Evolutionary conservation across 2,888 invertebrate genomes (phyloP), one percentile per base, ranked within the genome.

Genomic region (Drosophila niveifrons): DNA sequence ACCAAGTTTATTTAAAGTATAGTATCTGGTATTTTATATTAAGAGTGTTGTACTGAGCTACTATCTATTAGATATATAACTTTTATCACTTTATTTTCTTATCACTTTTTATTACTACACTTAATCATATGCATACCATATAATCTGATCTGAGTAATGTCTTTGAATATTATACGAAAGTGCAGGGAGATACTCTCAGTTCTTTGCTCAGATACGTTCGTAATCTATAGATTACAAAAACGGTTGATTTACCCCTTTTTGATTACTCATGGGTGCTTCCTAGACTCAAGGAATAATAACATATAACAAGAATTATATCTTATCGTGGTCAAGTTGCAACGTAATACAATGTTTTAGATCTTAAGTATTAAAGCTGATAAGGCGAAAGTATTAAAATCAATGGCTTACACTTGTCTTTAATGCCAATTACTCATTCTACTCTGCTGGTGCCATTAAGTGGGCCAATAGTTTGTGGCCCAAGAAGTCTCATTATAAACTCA

Each of bases 231-330:
- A 31, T 31, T 31, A 10, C 10, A 31, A 1, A 9, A 23, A 1
- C 3, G 10, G 1, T 36, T 36, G 31, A 31, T 36, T 36, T 36
- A 36, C n/a, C 36, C 36, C 6, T 34, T 10, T 13, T 0, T 23
- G 46, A 36, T 57, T 46, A 57, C 9, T 57, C 46, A 57, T 36
- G 7, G 46, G 36, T 46, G 56, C 0, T 56, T 56, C 15, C 15
- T 34, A 31, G 55, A 18, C n/a, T 44, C n/a, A 3, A n/a, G 31
- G 18, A 4, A n/a, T 31, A 55, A 7, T 4, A 36, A 36, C 10
- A 23, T 43, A 7, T 4, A 36, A 36, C 10, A 23, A 6, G 23
- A 23, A 23, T 23, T 46, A 13, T 56, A 57, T 57, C 46, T 47
- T 57, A 57, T 47, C 56, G 11, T 3, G 17, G 6, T 1, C 39